Evolutionary conservation across 2,797 vertebrate species (phyloP).

Genomic region (Monodelphis domestica): DNA sequence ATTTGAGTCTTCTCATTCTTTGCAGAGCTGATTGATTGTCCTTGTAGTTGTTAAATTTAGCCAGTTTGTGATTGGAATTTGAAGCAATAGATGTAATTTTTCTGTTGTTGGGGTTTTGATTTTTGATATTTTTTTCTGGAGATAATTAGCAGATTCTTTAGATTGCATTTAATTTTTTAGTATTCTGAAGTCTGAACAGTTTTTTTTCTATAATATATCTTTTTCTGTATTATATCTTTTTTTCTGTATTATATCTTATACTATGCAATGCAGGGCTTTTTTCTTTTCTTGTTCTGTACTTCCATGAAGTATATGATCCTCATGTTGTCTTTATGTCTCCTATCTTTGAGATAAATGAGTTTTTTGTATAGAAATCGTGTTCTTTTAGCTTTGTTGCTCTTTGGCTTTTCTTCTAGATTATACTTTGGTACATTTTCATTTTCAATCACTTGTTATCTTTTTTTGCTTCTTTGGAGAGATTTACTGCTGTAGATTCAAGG

Average conservation of each 20-base stretch:
- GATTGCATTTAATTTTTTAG: background rate
- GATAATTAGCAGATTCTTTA: background rate
- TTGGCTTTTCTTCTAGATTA: background rate
- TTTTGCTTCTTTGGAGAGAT: background rate
- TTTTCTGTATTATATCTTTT: background rate
- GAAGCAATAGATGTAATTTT: background rate
- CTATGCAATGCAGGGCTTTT: background rate
- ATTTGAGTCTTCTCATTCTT: background rate
- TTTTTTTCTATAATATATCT: background rate
- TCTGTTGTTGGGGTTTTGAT: background rate
- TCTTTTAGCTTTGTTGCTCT: background rate
- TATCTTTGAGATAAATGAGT: background rate
- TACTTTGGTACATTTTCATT: background rate
- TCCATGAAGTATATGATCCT: background rate
- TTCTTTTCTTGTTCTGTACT: too few relatives aligned
- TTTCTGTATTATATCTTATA: background rate
- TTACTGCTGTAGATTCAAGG: background rate
- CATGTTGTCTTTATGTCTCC: background rate
- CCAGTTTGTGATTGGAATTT: background rate
- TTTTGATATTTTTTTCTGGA: background rate
- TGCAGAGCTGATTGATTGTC: background rate
- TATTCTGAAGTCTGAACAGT: background rate
- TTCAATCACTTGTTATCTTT: background rate
- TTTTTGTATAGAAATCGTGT: background rate
- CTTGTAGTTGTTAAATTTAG: background rate